Conservation (phyloP, 2,113 vertebrate species). For the Hippoglossus stenolepis region DNA sequence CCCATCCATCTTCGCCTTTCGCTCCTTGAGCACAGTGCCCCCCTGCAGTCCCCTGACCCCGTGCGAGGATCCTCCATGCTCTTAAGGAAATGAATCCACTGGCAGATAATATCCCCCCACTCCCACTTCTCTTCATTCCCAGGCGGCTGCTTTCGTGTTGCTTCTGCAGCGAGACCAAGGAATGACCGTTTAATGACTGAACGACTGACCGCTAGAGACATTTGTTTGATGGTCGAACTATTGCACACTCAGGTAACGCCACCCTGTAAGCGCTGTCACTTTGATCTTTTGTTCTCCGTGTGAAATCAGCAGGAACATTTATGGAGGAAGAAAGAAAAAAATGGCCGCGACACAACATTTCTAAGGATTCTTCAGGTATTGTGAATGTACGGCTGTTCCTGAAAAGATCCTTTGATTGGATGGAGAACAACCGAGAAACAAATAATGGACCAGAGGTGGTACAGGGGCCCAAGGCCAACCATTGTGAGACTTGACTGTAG, state of each 20-base stretch:
- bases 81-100: constrained; percentile 75
- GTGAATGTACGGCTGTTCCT: constrained; percentile 18
- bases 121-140: constrained; percentile 35
- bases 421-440: constrained; percentile 4
- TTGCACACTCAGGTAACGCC: constrained; percentile 79
- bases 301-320: constrained; percentile 21
- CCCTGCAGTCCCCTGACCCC: constrained; percentile 86
- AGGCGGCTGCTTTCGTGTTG: constrained; percentile 42
- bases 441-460: constrained; percentile 9
- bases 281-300: constrained; percentile 21
- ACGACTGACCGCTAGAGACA: constrained; percentile 48
- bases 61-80: constrained; percentile 88
- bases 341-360: constrained; percentile 27
- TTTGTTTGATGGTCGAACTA: constrained; percentile 52
- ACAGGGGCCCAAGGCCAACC: constrained; percentile 4
- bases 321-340: background rate
- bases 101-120: constrained; percentile 48
- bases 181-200: constrained; percentile 36
- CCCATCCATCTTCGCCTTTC: constrained; percentile 91
- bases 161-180: constrained; percentile 47
- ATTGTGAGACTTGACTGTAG: constrained; percentile 10
- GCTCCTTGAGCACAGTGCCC: constrained; percentile 89
- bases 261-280: constrained; percentile 56
- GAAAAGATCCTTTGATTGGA: constrained; percentile 28
- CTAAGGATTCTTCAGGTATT: constrained; percentile 63